Conservation (phyloP, 2,797 vertebrate species). For the Neoniphon sammara region DNA sequence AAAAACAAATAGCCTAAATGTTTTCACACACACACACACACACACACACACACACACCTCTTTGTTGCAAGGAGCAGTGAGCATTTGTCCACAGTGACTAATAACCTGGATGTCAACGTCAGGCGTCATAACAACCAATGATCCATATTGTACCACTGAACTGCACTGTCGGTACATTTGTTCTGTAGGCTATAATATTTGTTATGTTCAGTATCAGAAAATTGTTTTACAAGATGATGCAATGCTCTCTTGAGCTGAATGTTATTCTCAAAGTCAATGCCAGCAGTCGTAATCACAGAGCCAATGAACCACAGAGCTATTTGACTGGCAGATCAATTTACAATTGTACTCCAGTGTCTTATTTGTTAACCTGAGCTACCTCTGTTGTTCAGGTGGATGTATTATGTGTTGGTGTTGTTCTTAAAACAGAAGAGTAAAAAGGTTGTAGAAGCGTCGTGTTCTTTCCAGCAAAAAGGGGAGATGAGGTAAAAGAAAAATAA, state of each 20-base stretch:
- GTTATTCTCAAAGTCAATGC: conserved; percentile 21
- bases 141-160: conserved; percentile 61
- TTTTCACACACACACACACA: conserved; percentile 38
- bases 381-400: conserved; percentile 30
- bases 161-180: conserved; percentile 58
- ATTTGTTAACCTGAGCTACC: conserved; percentile 11
- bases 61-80: conserved; percentile 50
- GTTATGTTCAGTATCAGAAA: conserved; percentile 38
- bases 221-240: conserved; percentile 26
- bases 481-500: conserved; percentile 29
- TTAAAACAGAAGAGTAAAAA: conserved; percentile 5
- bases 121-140: conserved; percentile 59
- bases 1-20: conserved; percentile 50
- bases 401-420: conserved; percentile 2
- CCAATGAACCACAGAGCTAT: conserved; percentile 6
- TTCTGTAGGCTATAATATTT: conserved; percentile 49
- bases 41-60: conserved; percentile 55
- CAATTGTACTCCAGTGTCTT: conserved; percentile 8
- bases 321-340: conserved; percentile 36
- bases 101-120: conserved; percentile 61
- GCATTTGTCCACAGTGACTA: conserved; percentile 66
- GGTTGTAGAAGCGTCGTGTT: conserved; percentile 25
- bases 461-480: conserved; percentile 22
- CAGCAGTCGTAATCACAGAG: conserved; percentile 15
- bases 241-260: conserved; percentile 31